A percentile compares a stretch with the other conserved stretches of the same genome.
Conservation (phyloP, 2,888 invertebrate species). For the Palloptera scutellata region DNA sequence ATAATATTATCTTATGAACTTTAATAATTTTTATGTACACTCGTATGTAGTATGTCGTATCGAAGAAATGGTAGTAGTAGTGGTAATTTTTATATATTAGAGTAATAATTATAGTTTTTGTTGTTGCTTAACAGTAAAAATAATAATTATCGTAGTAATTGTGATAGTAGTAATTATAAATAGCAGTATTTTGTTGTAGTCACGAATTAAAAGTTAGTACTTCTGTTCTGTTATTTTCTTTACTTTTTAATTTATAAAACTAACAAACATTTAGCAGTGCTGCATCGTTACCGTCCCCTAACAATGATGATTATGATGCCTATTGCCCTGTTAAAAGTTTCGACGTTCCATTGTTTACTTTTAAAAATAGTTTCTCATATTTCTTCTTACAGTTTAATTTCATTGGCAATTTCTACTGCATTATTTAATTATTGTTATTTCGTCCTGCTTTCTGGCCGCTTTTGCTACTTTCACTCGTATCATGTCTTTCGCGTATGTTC, state of each 20-base stretch:
- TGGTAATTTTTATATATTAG: no score
- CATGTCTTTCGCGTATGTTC: slow-evolving; percentile 49
- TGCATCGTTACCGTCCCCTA: no score
- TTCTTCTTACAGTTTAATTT: slow-evolving; percentile 22
- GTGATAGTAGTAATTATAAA: slow-evolving; percentile 31
- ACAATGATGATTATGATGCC: background rate
- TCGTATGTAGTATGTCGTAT: no score
- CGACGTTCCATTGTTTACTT: background rate
- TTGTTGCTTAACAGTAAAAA: slow-evolving; percentile 23
- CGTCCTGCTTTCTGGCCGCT: slow-evolving; percentile 56
- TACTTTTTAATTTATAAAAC: slow-evolving; percentile 17
- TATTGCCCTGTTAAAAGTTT: no score
- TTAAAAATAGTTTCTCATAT: slow-evolving; percentile 12
- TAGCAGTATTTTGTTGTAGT: slow-evolving; percentile 25
- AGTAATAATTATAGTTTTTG: no score
- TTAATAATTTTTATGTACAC: no score
- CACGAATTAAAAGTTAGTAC: slow-evolving; percentile 18
- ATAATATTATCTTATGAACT: no score
- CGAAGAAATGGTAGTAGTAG: no score
- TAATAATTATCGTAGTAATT: slow-evolving; percentile 37
- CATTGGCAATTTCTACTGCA: no score
- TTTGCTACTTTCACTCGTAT: slow-evolving; percentile 50
- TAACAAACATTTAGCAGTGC: slow-evolving; percentile 13
- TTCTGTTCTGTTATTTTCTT: slow-evolving; percentile 11
- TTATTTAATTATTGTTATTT: slow-evolving; percentile 45